Evolutionary conservation across 2,888 invertebrate species (phyloP), one percentile per base, ranked within the genome.

Genomic region (Mesorhabditis belari): DNA sequence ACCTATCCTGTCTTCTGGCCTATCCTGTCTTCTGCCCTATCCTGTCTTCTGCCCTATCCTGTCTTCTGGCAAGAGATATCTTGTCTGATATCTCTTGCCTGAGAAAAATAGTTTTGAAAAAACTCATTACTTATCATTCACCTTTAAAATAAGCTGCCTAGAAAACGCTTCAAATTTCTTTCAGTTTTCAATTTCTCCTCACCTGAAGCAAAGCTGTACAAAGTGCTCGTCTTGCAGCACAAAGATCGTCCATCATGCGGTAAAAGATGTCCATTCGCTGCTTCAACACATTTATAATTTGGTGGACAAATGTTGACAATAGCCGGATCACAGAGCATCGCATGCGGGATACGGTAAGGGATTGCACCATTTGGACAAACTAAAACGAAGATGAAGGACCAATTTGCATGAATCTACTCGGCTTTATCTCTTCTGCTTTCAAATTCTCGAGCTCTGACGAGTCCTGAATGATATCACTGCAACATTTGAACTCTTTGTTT

Each of bases 301-400:
- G 67, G 67, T 6, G 74, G 74, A 54, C 74, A 74, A 51, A 74
- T 70, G 55, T 74, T 74, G 52, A 74, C 74, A 60, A 74, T 74
- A 9, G 70, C 60, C 26, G 74, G 74, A 59, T 73, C 74, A 55
- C 74, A 74, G 9, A 73, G 56, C 62, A 73, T 66, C 25, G 72
- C 71, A 24, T 71, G 67, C 3, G 74, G 74, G 60, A 73, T 70
- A 62, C 67, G 67, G 57, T 69, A 73, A 23, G 74, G 65, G 49
- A 73, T 71, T 4, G 74, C 74, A 26, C 74, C 74, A 6, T 64
- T 66, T 0, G 74, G 74, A 44, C 74, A 74, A 9, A 73, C 69
- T 65, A 51, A 51, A 61, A 61, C 56, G 9, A n/a, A 12, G 26
- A 28, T 56, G 2, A 3, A 19, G 17, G 54, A 4, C 17, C 6